Conservation (phyloP, 2,113 vertebrate genomes). For the Onychostruthus taczanowskii region DNA sequence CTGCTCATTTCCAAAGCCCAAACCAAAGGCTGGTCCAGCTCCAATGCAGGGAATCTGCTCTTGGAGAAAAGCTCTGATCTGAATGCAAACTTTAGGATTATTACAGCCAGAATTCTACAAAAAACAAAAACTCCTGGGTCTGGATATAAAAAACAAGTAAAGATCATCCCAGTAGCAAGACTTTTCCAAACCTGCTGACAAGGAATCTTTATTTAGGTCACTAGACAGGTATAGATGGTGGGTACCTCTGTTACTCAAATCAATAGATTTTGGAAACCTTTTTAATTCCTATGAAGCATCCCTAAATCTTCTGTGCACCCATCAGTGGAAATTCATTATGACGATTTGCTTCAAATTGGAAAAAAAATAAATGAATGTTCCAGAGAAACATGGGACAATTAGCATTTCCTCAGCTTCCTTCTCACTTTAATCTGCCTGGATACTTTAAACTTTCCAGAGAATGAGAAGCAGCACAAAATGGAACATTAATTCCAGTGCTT, state of each 20-base stretch:
- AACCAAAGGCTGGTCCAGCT: background rate
- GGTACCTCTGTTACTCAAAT: background rate
- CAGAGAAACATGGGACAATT: background rate
- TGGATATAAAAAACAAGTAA: background rate
- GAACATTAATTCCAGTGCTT: background rate
- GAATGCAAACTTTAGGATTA: background rate
- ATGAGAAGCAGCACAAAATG: background rate
- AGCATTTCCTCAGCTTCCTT: background rate
- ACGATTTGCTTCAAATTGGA: background rate
- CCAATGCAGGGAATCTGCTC: background rate
- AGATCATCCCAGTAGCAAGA: background rate
- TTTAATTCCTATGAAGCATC: background rate
- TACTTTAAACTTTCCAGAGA: background rate
- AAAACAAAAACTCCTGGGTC: background rate
- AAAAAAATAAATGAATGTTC: background rate
- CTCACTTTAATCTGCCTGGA: slow-evolving; percentile 6
- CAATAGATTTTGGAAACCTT: background rate
- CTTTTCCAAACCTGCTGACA: background rate
- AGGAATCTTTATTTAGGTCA: background rate
- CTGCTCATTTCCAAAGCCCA: background rate
- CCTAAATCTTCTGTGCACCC: background rate
- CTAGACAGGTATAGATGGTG: background rate
- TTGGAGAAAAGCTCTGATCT: background rate
- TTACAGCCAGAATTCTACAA: background rate
- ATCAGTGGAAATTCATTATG: background rate